Evolutionary conservation across 2,113 vertebrate genomes (phyloP), one percentile per base, ranked within the genome.

Genomic region (Gobiocypris rarus): DNA sequence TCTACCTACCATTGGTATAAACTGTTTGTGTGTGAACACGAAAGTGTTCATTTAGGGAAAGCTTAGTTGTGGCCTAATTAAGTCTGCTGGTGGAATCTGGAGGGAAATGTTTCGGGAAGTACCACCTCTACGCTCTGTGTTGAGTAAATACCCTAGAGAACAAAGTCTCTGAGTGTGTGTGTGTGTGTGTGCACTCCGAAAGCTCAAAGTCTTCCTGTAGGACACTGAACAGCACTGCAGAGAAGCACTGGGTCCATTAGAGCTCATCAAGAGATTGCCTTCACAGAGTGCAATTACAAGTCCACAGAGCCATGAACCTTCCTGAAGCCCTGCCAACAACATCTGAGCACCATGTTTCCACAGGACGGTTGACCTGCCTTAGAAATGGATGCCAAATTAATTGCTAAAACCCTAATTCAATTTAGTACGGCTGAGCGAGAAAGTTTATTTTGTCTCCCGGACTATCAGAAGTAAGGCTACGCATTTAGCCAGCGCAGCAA

Each of bases 201-300:
- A 50, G 76, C 31, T n/a, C 34, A 45, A 73, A 52, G 61, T 81
- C 38, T 84, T 61, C 73, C 31, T 78, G 84, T 79, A 74, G 61
- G 85, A 75, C n/a, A 69, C 84, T 85, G 84, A 82, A 83, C 81
- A 87, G 83, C 76, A 77, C 71, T 54, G 34, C 63, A 48, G 73
- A 76, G 48, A 31, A 75, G 77, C 67, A 61, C 59, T 69, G 75
- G 71, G 67, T 82, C 83, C 81, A 87, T 88, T 88, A 86, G 24
- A 81, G 84, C 82, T 86, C 87, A 87, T 86, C 85, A 87, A 82
- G 85, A 86, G 54, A 82, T 84, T 85, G 84, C 61, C 83, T 85
- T 81, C 84, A 75, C 85, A 84, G 59, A 86, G 82, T 48, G 83
- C 84, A 88, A 86, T 88, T 84, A 86, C 83, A 70, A 59, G 58